Conservation (phyloP, 2,888 invertebrate species). For the Ctenicera cuprea region DNA sequence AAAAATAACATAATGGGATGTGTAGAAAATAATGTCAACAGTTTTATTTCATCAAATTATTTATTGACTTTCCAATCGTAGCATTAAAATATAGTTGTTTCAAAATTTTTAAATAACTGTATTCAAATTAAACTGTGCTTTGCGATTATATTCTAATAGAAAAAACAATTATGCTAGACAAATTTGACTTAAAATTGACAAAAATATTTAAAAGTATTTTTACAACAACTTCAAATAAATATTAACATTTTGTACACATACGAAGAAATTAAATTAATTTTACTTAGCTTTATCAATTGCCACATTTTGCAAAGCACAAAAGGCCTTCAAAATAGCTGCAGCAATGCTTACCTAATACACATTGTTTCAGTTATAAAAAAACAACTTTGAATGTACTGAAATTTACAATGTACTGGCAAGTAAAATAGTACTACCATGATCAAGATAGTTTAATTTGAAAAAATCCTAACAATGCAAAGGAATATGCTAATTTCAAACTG, state of each 20-base stretch:
- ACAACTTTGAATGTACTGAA: background rate
- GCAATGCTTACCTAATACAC: constrained; percentile 27
- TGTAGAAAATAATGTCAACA: no score
- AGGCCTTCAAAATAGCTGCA: constrained; percentile 47
- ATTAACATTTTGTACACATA: constrained; percentile 41
- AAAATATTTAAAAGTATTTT: constrained; percentile 38
- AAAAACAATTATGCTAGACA: constrained; percentile 23
- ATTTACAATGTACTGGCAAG: background rate
- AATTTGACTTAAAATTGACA: constrained; percentile 39
- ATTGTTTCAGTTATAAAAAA: constrained; percentile 10
- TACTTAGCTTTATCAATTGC: constrained; percentile 38
- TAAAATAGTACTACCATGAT: no score
- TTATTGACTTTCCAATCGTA: constrained; percentile 64
- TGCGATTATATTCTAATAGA: constrained; percentile 42
- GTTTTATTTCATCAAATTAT: constrained; percentile 47
- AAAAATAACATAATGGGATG: no score
- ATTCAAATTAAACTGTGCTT: constrained; percentile 59
- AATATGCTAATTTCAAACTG: no score
- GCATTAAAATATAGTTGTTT: constrained; percentile 61
- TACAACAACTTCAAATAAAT: constrained; percentile 43
- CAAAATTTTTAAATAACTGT: constrained; percentile 58
- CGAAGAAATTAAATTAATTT: constrained; percentile 25
- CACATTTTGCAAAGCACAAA: constrained; percentile 51
- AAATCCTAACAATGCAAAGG: no score
- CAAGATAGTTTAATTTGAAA: no score